A percentile compares a stretch with the other conserved stretches of the same genome.
These are phyloP conservation scores for Cotesia congregata DNA, from an alignment of 2,888 invertebrate genomes.

Conservation along the genomic window DNA sequence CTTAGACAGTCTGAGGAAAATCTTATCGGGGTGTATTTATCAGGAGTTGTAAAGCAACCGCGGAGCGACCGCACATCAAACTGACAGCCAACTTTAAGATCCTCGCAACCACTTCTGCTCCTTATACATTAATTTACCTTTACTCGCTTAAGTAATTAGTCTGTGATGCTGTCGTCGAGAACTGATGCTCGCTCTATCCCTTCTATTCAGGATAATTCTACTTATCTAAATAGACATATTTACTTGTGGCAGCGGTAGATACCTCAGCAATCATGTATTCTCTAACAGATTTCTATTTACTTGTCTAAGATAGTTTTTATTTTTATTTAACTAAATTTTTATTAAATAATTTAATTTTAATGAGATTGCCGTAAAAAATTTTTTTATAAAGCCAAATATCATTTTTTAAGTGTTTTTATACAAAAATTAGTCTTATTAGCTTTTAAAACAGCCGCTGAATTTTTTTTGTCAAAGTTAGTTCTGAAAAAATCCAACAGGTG, in stretches of 20 bases:
- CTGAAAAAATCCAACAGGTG: no score
- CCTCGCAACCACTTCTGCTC: constrained; percentile 27
- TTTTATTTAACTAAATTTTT: no score
- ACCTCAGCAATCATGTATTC: constrained; percentile 20
- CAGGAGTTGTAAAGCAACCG: constrained; percentile 30
- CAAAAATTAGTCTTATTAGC: background rate
- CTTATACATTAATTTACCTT: constrained; percentile 41
- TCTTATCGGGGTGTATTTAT: constrained; percentile 14
- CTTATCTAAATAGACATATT: constrained; percentile 22
- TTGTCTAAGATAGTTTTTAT: background rate
- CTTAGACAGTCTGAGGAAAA: background rate
- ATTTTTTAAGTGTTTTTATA: background rate
- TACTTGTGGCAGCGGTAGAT: constrained; percentile 10
- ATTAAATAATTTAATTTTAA: no score
- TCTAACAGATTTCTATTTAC: background rate
- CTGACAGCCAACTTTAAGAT: constrained; percentile 35
- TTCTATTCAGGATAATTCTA: background rate
- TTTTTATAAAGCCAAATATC: background rate
- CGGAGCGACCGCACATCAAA: constrained; percentile 30
- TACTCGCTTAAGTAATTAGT: constrained; percentile 25
- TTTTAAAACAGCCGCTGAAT: no score
- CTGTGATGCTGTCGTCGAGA: background rate
- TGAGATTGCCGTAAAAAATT: background rate
- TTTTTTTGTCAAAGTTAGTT: no score
- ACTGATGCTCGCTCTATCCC: background rate